Conservation (phyloP, 2,888 invertebrate species). For the Habrosyne pyritoides region DNA sequence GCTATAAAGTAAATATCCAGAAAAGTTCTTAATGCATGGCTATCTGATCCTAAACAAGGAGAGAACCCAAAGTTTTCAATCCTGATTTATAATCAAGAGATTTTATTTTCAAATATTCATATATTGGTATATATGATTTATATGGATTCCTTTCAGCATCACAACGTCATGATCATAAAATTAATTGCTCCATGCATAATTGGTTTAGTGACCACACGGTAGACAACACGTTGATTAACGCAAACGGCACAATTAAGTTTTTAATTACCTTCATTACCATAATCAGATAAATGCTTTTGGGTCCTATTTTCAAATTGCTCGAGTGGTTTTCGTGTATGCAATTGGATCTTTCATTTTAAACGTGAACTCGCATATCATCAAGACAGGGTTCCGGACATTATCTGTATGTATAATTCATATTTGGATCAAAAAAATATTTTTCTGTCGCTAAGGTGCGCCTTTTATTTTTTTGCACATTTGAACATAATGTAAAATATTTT, state of each 20-base stretch:
- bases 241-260: conserved; percentile 45
- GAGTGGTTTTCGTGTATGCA: neutral
- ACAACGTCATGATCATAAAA: neutral
- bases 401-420: neutral
- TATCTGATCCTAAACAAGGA: too few relatives aligned
- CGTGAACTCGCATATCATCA: neutral
- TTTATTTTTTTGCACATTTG: too few relatives aligned
- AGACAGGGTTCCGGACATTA: neutral
- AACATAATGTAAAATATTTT: too few relatives aligned
- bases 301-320: neutral
- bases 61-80: too few relatives aligned
- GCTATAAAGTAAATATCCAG: too few relatives aligned
- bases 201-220: neutral
- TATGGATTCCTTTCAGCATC: neutral
- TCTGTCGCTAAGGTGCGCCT: neutral
- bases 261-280: conserved; percentile 48
- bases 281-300: conserved; percentile 9
- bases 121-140: neutral
- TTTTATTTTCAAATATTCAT: too few relatives aligned
- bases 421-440: neutral
- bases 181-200: neutral
- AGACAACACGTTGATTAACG: conserved; percentile 9
- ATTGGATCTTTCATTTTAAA: neutral
- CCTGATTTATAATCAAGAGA: too few relatives aligned
- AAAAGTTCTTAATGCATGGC: too few relatives aligned